Conservation (phyloP, 2,797 vertebrate species). For the Melanotaenia pygmaea region DNA sequence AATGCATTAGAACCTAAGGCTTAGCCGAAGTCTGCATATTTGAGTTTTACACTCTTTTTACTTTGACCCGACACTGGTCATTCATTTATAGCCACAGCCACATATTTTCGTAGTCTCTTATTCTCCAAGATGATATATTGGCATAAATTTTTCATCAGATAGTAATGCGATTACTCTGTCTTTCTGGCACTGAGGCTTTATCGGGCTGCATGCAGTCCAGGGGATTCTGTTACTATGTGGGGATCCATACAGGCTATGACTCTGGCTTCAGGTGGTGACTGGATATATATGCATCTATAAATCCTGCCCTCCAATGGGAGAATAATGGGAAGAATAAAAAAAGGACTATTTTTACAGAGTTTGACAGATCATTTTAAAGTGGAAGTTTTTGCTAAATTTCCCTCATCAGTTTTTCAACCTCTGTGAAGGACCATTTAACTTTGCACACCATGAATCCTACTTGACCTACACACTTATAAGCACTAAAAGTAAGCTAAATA, state of each 20-base stretch:
- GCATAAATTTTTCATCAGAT: constrained; percentile 88
- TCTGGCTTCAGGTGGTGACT: constrained; percentile 73
- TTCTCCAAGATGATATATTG: constrained; percentile 86
- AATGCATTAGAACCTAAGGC: constrained; percentile 63
- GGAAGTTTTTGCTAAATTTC: constrained; percentile 34
- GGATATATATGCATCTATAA: constrained; percentile 76
- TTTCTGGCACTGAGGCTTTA: constrained; percentile 82
- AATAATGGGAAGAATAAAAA: constrained; percentile 63
- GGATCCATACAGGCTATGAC: constrained; percentile 79
- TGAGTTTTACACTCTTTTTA: constrained; percentile 75
- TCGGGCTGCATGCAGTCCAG: constrained; percentile 72
- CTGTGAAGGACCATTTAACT: not conserved
- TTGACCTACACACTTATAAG: constrained; percentile 43
- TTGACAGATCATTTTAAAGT: constrained; percentile 43
- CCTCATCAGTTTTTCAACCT: constrained; percentile 46
- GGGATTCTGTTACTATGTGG: constrained; percentile 80
- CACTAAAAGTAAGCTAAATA: constrained; percentile 45
- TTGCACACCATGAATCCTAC: constrained; percentile 25
- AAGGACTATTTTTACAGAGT: constrained; percentile 42
- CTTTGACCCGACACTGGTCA: constrained; percentile 80
- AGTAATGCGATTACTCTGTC: constrained; percentile 87
- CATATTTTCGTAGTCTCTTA: constrained; percentile 84
- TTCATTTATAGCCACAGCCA: constrained; percentile 82
- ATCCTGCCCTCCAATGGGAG: constrained; percentile 59
- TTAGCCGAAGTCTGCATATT: constrained; percentile 73